These are phyloP conservation scores for Anhinga anhinga DNA, from an alignment of 2,113 vertebrate species.

Conservation along the genomic window DNA sequence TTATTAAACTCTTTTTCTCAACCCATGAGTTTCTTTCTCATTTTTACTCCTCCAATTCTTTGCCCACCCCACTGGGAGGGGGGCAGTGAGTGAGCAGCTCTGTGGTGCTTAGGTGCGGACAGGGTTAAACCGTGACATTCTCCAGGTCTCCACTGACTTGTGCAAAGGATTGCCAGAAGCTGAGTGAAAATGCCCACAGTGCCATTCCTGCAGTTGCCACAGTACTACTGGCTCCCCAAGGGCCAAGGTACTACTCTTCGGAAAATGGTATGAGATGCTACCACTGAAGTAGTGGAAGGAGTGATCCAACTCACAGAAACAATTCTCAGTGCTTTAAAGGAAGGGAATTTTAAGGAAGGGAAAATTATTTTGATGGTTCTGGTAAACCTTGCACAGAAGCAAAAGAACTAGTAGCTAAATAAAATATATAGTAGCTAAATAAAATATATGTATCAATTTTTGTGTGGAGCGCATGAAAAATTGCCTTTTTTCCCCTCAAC, in stretches of 20 bases:
- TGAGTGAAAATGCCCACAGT: slow-evolving; percentile 71
- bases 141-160: background rate
- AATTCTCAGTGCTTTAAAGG: background rate
- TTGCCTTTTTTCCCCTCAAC: background rate
- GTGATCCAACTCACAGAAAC: too few species aligned
- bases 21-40: background rate
- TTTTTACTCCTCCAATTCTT: background rate
- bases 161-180: slow-evolving; percentile 71
- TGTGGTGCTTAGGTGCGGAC: background rate
- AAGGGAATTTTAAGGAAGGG: background rate
- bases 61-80: background rate
- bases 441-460: background rate
- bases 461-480: background rate
- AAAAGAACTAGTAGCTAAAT: background rate
- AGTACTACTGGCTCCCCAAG: slow-evolving; percentile 82
- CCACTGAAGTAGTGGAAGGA: too few species aligned
- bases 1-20: too few species aligned
- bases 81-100: background rate
- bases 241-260: slow-evolving; percentile 70
- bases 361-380: background rate
- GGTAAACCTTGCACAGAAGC: background rate
- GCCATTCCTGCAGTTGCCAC: slow-evolving; percentile 71
- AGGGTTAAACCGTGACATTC: background rate
- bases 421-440: too few species aligned
- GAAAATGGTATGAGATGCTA: too few species aligned